Conservation (phyloP, 2,888 invertebrate genomes). For the Ferdinandea cuprea region DNA sequence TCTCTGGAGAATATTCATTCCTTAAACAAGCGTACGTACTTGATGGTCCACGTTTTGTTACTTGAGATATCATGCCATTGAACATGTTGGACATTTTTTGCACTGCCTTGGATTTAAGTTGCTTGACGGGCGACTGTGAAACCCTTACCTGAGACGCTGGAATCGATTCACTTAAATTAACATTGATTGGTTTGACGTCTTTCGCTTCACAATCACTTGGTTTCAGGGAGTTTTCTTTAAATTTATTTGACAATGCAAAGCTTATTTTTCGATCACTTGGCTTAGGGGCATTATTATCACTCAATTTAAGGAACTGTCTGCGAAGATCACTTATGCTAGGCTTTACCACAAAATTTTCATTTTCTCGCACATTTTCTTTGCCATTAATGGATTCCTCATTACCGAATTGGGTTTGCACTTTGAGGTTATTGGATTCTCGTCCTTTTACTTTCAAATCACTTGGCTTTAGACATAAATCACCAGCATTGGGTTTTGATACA, state of each 20-base stretch:
- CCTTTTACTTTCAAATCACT: constrained; percentile 14
- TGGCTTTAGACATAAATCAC: constrained; percentile 1
- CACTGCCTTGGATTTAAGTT: constrained; percentile 76
- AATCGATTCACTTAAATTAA: constrained; percentile 27
- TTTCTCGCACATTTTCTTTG: too few relatives aligned
- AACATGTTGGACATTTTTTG: constrained; percentile 80
- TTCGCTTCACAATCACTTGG: not conserved
- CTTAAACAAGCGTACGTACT: constrained; percentile 75
- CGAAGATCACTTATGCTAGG: constrained; percentile 2
- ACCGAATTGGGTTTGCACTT: too few relatives aligned
- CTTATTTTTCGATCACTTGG: not conserved
- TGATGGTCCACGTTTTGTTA: constrained; percentile 75
- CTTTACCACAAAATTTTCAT: too few relatives aligned
- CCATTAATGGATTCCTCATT: too few relatives aligned
- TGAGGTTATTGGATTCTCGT: not conserved
- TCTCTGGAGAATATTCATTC: constrained; percentile 74
- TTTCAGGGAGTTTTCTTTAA: not conserved
- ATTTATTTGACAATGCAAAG: too few relatives aligned
- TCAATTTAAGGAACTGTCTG: constrained; percentile 26
- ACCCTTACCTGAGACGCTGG: not conserved
- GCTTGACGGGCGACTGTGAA: not conserved
- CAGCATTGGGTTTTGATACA: constrained; percentile 7
- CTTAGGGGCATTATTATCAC: not conserved
- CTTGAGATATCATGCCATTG: constrained; percentile 79
- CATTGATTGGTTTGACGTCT: constrained; percentile 63